Evolutionary conservation across 2,888 invertebrate species (phyloP), one percentile per base, ranked within the genome.

Genomic region (Drosophila subquinaria): DNA sequence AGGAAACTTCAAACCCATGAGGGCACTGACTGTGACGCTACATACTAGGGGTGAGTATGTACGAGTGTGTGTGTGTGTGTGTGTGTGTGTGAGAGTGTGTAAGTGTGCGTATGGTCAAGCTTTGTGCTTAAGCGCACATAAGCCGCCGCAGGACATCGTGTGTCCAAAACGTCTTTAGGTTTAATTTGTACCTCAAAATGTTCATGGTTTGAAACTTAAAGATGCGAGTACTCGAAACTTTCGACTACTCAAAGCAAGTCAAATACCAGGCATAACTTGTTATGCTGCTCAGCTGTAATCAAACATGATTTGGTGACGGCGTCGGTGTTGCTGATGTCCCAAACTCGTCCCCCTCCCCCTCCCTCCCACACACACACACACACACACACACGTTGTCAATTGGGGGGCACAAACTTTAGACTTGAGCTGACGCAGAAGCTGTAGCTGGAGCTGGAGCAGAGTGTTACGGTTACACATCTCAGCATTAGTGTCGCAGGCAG

Each of bases 61-160:
- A 15, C 23, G 33, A 23, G 17, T 11, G 59, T 45, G 33, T 63
- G 59, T 56, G 35, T 3, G 52, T 47, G 11, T 61, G 69, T n/a
- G n/a, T n/a, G n/a, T 45, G 70, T 65, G 13, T 36, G 48, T 62
- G 47, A 47, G 42, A 42, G 64, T 48, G 63, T 63, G 60, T 50
- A 56, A 48, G 67, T 55, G 68, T 56, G 69, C 57, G 43, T 68
- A 47, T 65, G 84, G 90, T 85, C 86, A 87, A 89, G 86, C 88
- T 88, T 87, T 88, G 72, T 62, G 71, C 89, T 82, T 82, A 89
- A 89, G 83, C 89, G 88, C 88, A 87, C 81, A 82, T 87, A 87
- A 87, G 88, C 81, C 80, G 80, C 88, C 87, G 81, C 75, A 80
- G 88, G 85, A 77, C 80, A 84, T 74, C 69, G 81, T 81, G 71